Conservation (phyloP, 2,797 vertebrate species). For the Falco peregrinus region DNA sequence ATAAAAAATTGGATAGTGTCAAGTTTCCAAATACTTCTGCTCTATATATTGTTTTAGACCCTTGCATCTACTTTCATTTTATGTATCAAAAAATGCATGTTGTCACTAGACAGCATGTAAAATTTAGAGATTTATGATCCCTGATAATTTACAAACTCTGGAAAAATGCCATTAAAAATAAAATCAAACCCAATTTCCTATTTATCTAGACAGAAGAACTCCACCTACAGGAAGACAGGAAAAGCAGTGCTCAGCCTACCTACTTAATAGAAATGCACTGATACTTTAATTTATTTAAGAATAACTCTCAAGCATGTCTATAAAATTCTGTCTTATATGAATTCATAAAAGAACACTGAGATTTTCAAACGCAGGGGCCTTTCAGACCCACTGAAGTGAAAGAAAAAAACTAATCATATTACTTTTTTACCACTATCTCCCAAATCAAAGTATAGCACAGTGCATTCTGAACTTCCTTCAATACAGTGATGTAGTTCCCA, state of each 20-base stretch:
- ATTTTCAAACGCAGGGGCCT: background rate
- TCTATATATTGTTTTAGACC: background rate
- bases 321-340: background rate
- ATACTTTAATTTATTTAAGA: background rate
- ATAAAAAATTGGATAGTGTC: background rate
- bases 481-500: background rate
- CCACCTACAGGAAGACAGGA: background rate
- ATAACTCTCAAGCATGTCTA: background rate
- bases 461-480: background rate
- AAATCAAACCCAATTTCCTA: background rate
- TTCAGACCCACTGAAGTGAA: background rate
- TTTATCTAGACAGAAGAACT: background rate
- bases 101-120: background rate
- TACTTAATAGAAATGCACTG: background rate
- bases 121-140: background rate
- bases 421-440: background rate
- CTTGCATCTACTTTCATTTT: background rate
- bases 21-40: background rate
- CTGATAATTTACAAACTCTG: background rate
- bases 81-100: background rate
- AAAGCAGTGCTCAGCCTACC: background rate
- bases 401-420: background rate
- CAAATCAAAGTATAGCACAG: background rate
- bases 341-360: rapidly evolving
- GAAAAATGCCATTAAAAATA: background rate